phyloP scores from a whole-genome alignment of 2,113 vertebrate genomes.

The Polypterus senegalus region DNA sequence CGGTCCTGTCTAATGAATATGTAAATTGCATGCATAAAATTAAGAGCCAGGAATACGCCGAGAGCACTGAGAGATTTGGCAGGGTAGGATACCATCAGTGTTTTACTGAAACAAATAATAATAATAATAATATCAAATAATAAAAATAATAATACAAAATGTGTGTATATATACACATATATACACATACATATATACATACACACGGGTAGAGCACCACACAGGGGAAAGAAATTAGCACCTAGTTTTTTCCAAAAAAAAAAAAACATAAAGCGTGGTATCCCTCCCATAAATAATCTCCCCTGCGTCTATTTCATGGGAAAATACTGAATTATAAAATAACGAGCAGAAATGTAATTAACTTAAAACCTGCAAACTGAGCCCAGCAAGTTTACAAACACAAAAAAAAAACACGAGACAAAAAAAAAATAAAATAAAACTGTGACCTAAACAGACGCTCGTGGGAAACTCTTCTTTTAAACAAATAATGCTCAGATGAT shows the following conservation, averaged over 20 bases:
- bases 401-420: constrained; percentile 20
- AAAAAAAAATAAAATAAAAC: constrained; percentile 21
- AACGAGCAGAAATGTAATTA: constrained; percentile 33
- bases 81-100: constrained; percentile 37
- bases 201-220: constrained; percentile 68
- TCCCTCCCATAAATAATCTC: constrained; percentile 41
- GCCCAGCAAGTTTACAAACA: constrained; percentile 18
- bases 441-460: too few species aligned
- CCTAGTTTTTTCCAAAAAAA: constrained; percentile 42
- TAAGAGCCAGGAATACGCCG: constrained; percentile 21
- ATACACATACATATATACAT: too few species aligned
- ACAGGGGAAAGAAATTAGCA: constrained; percentile 64
- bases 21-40: constrained; percentile 31
- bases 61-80: constrained; percentile 24
- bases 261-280: constrained; percentile 34
- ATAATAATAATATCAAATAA: constrained; percentile 27
- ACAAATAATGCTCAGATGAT: constrained; percentile 45
- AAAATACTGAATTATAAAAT: constrained; percentile 23
- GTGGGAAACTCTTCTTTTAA: constrained; percentile 15
- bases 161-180: too few species aligned
- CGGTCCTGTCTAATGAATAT: constrained; percentile 23
- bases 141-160: too few species aligned
- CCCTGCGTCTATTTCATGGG: constrained; percentile 34
- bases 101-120: constrained; percentile 40
- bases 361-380: constrained; percentile 19